Percentiles rank a stretch among this genome's conserved stretches.
These are phyloP conservation scores for Anhinga anhinga DNA, from an alignment of 2,113 vertebrate species.

Conservation along the genomic window DNA sequence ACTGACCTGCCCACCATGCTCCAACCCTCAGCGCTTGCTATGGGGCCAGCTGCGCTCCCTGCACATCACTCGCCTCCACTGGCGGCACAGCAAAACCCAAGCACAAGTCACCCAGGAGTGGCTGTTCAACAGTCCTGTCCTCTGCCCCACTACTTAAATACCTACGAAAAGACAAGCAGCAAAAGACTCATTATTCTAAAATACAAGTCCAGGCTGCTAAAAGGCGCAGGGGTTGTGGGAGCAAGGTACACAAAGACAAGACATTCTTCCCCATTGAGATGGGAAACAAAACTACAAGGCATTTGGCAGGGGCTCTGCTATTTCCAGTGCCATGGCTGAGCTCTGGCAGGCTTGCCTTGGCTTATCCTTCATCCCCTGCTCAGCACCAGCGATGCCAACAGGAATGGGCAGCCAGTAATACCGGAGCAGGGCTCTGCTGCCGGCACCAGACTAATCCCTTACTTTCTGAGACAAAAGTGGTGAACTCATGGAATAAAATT, in stretches of 20 bases:
- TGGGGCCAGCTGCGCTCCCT: rapidly evolving
- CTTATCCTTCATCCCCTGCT: background rate
- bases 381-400: rapidly evolving
- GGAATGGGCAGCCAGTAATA: background rate
- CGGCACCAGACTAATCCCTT: background rate
- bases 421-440: background rate
- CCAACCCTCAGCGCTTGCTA: background rate
- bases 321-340: background rate
- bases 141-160: background rate
- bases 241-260: background rate
- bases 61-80: rapidly evolving
- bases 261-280: background rate
- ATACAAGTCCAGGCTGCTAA: background rate
- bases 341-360: background rate
- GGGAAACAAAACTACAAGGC: background rate
- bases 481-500: background rate
- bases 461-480: background rate
- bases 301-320: background rate
- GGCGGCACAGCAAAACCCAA: background rate
- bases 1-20: background rate
- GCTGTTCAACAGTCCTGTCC: background rate
- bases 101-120: background rate
- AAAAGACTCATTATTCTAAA: background rate
- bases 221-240: background rate
- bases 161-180: background rate